A percentile compares a stretch with the other conserved stretches of the same genome.
phyloP scores from a whole-genome alignment of 2,888 invertebrate species.

The Zygothrica quintamaculata region DNA sequence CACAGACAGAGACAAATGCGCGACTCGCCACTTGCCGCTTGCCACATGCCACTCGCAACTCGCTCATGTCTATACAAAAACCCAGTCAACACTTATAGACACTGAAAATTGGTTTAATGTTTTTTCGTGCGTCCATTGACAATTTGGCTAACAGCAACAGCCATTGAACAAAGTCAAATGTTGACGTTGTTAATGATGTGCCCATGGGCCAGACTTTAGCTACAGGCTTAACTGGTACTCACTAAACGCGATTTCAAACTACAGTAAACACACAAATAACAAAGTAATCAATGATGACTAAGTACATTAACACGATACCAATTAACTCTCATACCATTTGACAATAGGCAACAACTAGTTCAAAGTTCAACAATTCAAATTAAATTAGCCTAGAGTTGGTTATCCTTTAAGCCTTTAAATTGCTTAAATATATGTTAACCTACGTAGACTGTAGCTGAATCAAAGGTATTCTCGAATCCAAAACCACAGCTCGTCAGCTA shows the following conservation, averaged over 20 bases:
- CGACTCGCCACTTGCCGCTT: constrained; percentile 49
- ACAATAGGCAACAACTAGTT: no score
- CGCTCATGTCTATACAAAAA: constrained; percentile 16
- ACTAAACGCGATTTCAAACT: constrained; percentile 49
- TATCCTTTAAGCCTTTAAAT: no score
- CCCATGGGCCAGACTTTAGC: constrained; percentile 13
- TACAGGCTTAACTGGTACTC: constrained; percentile 7
- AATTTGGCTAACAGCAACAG: constrained; percentile 49
- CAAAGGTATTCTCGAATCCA: constrained; percentile 15
- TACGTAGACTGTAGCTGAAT: constrained; percentile 7
- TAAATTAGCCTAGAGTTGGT: no score
- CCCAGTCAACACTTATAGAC: constrained; percentile 40
- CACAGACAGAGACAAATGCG: constrained; percentile 72
- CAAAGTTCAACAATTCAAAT: no score
- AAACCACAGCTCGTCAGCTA: neutral
- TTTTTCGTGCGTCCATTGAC: constrained; percentile 55
- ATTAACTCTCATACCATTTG: no score
- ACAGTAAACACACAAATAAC: constrained; percentile 43
- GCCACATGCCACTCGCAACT: constrained; percentile 48
- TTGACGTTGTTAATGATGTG: constrained; percentile 77
- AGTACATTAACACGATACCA: constrained; percentile 1
- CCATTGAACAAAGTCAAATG: constrained; percentile 75
- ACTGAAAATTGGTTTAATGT: constrained; percentile 77
- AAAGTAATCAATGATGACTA: constrained; percentile 1
- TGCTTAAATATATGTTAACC: no score